These are phyloP conservation scores for Collichthys lucidus DNA, from an alignment of 2,113 vertebrate species.

Conservation along the genomic window DNA sequence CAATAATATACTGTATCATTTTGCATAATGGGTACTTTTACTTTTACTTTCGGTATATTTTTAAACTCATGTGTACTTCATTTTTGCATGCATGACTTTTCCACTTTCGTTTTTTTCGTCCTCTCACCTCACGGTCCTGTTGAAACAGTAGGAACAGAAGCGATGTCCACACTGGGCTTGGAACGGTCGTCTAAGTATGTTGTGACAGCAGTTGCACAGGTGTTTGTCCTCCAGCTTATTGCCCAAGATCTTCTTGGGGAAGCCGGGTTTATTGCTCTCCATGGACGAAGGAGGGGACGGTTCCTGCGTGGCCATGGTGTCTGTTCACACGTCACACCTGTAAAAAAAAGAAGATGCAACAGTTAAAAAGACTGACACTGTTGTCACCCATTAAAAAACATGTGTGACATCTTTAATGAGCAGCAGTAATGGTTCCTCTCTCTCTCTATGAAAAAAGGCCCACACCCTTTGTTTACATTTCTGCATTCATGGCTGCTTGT, in stretches of 20 bases:
- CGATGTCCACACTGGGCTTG: slow-evolving; percentile 98
- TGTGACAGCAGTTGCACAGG: slow-evolving; percentile 92
- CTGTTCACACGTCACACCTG: slow-evolving; percentile 75
- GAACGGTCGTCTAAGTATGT: slow-evolving; percentile 91
- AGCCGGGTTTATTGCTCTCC: slow-evolving; percentile 90
- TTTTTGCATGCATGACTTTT: too few species aligned
- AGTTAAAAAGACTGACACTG: too few species aligned
- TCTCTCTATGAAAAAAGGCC: slow-evolving; percentile 65
- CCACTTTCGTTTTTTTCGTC: too few species aligned
- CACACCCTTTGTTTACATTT: slow-evolving; percentile 81
- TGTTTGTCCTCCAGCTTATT: slow-evolving; percentile 94
- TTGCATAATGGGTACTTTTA: too few species aligned
- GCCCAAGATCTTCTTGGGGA: slow-evolving; percentile 91
- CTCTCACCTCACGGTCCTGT: slow-evolving; percentile 80
- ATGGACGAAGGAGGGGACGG: slow-evolving; percentile 89
- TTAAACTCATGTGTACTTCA: not conserved
- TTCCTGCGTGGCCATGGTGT: slow-evolving; percentile 85
- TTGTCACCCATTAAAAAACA: too few species aligned
- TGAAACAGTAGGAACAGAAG: slow-evolving; percentile 94
- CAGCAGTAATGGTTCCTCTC: slow-evolving; percentile 13
- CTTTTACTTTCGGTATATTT: not conserved
- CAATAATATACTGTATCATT: too few species aligned
- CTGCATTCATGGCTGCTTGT: slow-evolving; percentile 50
- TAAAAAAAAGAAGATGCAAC: not conserved
- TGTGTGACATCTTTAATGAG: not conserved